These are phyloP conservation scores for Zosterops pallidus DNA, from an alignment of 2,113 vertebrate genomes.

Conservation along the genomic window DNA sequence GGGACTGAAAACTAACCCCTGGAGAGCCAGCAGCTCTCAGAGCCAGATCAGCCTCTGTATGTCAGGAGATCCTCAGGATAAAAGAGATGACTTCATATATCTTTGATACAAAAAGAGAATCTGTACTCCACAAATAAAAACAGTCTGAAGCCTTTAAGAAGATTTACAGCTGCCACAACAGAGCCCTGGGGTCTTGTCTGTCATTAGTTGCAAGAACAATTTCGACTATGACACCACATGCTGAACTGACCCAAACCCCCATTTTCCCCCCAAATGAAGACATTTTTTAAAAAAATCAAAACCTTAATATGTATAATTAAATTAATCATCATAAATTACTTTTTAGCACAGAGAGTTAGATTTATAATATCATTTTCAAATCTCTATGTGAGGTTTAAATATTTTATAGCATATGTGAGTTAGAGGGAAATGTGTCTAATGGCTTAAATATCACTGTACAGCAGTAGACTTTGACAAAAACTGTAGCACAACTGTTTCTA, in stretches of 20 bases:
- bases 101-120: background rate
- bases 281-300: slow-evolving; percentile 47
- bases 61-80: background rate
- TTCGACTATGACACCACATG: background rate
- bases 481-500: slow-evolving; percentile 81
- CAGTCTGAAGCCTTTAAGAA: slow-evolving; percentile 19
- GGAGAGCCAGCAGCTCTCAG: background rate
- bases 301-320: slow-evolving; percentile 72
- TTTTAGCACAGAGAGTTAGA: slow-evolving; percentile 73
- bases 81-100: background rate
- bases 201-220: slow-evolving; percentile 35
- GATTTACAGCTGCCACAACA: slow-evolving; percentile 14
- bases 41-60: background rate
- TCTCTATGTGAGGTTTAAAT: slow-evolving; percentile 80
- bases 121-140: slow-evolving; percentile 27
- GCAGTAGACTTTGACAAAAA: slow-evolving; percentile 80
- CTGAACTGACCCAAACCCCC: background rate
- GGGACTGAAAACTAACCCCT: background rate
- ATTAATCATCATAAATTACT: slow-evolving; percentile 80
- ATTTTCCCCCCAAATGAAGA: background rate
- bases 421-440: slow-evolving; percentile 74
- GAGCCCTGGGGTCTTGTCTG: background rate
- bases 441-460: slow-evolving; percentile 76
- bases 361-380: slow-evolving; percentile 82
- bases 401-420: slow-evolving; percentile 80